Evolutionary conservation across 2,113 vertebrate species (phyloP).

Genomic region (Orthonyx spaldingii): DNA sequence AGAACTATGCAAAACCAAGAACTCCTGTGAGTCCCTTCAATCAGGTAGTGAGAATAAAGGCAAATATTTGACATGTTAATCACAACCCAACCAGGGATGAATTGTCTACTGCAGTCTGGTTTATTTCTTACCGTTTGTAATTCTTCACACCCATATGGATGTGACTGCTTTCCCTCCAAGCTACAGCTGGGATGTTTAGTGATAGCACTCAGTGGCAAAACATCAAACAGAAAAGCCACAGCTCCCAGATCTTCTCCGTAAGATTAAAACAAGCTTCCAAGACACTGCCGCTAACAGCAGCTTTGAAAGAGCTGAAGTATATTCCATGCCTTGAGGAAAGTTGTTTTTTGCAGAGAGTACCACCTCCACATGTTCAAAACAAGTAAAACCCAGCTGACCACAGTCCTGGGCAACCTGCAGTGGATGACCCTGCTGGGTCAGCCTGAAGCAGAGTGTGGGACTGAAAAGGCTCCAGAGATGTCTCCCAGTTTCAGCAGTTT

Average conservation of each 20-base stretch:
- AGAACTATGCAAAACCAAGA: neutral
- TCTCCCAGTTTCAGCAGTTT: neutral
- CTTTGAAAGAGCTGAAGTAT: neutral
- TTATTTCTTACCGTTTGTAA: neutral
- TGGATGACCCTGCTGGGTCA: neutral
- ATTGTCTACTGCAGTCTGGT: neutral
- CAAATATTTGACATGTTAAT: neutral
- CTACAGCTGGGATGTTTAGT: neutral
- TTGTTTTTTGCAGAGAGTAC: neutral
- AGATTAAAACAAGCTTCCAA: neutral
- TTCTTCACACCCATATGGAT: fast-evolving
- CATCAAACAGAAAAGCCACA: neutral
- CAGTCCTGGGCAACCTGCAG: neutral
- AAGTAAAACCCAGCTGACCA: neutral
- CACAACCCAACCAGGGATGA: neutral
- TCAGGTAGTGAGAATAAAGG: neutral
- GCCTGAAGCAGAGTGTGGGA: neutral
- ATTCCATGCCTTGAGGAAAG: neutral
- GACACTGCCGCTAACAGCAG: neutral
- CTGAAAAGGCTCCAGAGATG: neutral
- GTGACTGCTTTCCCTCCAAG: neutral
- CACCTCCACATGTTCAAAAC: neutral
- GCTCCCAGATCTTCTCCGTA: neutral
- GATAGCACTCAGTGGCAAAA: neutral
- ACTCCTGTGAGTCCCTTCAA: neutral